Evolutionary conservation across 2,113 vertebrate species (phyloP), one percentile per base, ranked within the genome.

Genomic region (Erythrolamprus reginae): DNA sequence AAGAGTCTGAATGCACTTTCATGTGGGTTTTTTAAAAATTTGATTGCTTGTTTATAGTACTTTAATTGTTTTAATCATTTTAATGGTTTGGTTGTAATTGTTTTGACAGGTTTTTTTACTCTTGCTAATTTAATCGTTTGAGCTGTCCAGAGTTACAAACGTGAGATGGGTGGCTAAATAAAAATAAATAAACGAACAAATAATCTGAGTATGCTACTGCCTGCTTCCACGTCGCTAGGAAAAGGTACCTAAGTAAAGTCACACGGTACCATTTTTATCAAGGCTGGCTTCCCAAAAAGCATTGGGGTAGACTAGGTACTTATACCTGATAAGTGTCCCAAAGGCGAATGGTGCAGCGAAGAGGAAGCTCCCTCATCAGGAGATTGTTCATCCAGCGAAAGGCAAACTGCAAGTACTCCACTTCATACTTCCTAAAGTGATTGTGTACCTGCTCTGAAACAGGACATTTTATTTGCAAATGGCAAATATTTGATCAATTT

Each of bases 271-370:
- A 38, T 58, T 26, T 28, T 8, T 52, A 58, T 42, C 51, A 70
- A 77, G 58, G 12, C 19, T 38, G 28, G 88, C 21, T 51, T 10
- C 2, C 56, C 6, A 85, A 15, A n/a, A 1, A 48, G 55, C 8
- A 58, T 55, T 61, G 28, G 3, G 82, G 2, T 45, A 2, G 2
- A 0, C 15, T 26, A 3, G 26, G 48, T 9, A 86, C 2, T 17
- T 4, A 0, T 96, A 98, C 98, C 98, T 99, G 98, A 95, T 99
- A 98, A 0, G 98, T 98, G 96, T 99, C 98, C 98, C 98, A 99
- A 58, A 99, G 97, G 82, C 98, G 98, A 93, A 99, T 99, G 92
- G 98, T 99, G 93, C 98, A 99, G 93, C 98, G 98, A 0, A 99
- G 97, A 17, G 98, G 98, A 77, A 99, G 97, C 93, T 99, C 98